A percentile compares a stretch with the other conserved stretches of the same genome.
Conservation (phyloP, 2,888 invertebrate genomes). For the Nephrotoma flavescens region DNA sequence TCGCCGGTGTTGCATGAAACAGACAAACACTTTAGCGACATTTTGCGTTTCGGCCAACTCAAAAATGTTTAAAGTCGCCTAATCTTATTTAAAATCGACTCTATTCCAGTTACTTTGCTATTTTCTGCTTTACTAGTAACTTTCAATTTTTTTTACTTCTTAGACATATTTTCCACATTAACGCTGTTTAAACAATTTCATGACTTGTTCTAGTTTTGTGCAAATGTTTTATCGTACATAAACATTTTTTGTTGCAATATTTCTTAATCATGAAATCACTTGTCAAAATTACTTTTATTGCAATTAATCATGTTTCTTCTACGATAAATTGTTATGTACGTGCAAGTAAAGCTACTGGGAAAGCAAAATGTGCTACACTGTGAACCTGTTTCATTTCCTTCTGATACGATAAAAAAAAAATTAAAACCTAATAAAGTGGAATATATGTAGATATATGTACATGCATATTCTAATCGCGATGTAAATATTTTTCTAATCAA, state of each 20-base stretch:
- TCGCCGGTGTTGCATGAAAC: too few relatives aligned
- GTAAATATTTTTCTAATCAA: neutral
- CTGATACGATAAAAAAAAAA: neutral
- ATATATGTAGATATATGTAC: neutral
- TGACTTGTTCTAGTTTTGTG: neutral
- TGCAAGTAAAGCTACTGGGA: neutral
- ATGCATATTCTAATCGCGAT: neutral
- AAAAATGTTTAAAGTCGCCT: too few relatives aligned
- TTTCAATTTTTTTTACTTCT: neutral
- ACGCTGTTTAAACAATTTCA: neutral
- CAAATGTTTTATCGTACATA: neutral
- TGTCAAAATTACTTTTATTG: neutral
- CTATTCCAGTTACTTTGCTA: too few relatives aligned
- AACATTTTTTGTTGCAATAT: neutral
- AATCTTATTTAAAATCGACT: too few relatives aligned
- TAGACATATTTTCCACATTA: neutral
- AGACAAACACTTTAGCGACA: too few relatives aligned
- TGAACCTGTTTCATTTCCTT: neutral
- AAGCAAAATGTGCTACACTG: neutral
- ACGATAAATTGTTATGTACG: neutral
- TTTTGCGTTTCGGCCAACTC: too few relatives aligned
- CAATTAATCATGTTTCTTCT: neutral
- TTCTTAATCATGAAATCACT: neutral
- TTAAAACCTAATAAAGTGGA: neutral
- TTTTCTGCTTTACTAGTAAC: neutral